A percentile compares a stretch with the other conserved stretches of the same genome.
Conservation (phyloP, 2,113 vertebrate genomes). For the Vulpes lagopus region DNA sequence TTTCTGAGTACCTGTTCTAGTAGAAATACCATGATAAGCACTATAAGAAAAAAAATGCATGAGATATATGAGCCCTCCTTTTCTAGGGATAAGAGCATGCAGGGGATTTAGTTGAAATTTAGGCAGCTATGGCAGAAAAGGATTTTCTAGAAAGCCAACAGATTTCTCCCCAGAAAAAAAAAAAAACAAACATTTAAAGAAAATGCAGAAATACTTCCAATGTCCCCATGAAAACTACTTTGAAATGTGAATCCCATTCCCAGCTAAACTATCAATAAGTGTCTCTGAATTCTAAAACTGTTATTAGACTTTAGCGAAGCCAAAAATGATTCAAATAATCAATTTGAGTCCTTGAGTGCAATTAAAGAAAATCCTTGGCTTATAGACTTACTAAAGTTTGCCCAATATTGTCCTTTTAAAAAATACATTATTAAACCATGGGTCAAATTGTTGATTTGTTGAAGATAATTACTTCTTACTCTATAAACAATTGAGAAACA, state of each 20-base stretch:
- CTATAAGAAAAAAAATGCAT: not conserved
- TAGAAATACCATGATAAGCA: not conserved
- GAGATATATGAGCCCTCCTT: not conserved
- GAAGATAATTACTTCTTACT: not conserved
- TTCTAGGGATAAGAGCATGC: not conserved
- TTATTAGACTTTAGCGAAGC: not conserved
- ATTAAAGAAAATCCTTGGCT: not conserved
- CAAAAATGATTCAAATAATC: not conserved
- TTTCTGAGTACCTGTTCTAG: not conserved
- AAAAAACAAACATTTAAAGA: not conserved
- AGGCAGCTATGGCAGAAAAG: not conserved
- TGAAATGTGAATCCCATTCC: conserved; percentile 18
- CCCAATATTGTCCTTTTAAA: not conserved
- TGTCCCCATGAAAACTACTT: not conserved
- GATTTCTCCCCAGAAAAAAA: not conserved
- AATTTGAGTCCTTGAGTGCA: not conserved
- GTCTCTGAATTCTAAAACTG: too few relatives aligned
- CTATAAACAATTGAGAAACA: not conserved
- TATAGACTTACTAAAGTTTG: not conserved
- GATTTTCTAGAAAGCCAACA: not conserved
- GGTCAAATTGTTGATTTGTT: not conserved
- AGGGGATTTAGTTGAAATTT: not conserved
- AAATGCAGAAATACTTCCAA: not conserved
- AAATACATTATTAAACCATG: not conserved
- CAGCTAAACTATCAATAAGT: not conserved